Base-by-base conservation (phyloP, 1,140 invertebrate species). In the Sitobion miscanthi region DNA sequence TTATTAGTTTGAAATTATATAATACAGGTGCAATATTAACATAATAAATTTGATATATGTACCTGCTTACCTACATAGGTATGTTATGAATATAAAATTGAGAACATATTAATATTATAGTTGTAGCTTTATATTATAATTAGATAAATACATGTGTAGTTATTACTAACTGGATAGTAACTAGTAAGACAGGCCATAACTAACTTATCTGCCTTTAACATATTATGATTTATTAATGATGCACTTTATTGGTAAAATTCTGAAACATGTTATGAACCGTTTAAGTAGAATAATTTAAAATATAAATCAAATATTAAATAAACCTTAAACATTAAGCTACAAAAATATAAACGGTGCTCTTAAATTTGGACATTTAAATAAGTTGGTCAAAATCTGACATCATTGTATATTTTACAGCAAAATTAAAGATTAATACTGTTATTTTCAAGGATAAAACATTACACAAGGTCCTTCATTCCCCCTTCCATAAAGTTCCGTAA, bases 391-490 rank as follows among this genome's bases (percentile, higher is more conserved):
- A 54, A 25, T 89, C 35, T 57, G 52, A 57, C 49, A 57, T 89
- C 88, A 89, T 30, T 38, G n/a, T 42, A 11, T 89, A 88, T 89
- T 57, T 52, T 47, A 89, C 38, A 38, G 21, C 2, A 11, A 89
- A 89, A 54, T 25, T 8, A 88, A 8, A 21, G 17, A 49, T 35
- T 54, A 57, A 57, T 14, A 89, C 23, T 1, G 35, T 7, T 89
- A 42, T 89, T 57, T 89, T 42, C 88, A 89, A 89, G 88, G 88
- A 89, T 57, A 88, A 86, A 89, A 8, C 23, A 89, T 89, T 54
- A 38, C 8, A 21, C 8, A 38, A 89, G 35, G 88, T 89, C 88
- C 35, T 89, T 89, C 5, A 89, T 35, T 57, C 35, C 88, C 38
- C 52, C 11, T 57, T 89, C 9, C 38, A 2, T 38, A 89, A 89